phyloP scores from a whole-genome alignment of 2,113 vertebrate species.

The Apus apus region DNA sequence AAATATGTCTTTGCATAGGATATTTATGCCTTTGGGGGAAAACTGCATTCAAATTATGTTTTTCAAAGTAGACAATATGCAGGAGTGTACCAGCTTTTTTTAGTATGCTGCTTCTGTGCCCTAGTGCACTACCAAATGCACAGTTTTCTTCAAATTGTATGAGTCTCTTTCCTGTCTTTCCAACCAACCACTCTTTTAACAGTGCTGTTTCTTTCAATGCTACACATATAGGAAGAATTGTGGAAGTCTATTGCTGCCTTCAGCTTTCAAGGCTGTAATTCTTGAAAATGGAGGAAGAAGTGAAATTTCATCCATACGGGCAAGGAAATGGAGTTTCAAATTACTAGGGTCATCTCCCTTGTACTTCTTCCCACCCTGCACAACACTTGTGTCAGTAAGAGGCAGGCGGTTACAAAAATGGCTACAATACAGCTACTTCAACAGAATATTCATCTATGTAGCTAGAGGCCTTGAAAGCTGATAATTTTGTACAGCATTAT shows the following conservation, averaged over 20 bases:
- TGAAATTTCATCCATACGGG: neutral
- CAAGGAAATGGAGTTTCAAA: neutral
- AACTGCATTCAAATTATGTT: neutral
- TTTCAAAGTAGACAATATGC: neutral
- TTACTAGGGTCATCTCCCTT: neutral
- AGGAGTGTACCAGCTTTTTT: neutral
- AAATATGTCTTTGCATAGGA: neutral
- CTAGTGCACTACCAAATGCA: neutral
- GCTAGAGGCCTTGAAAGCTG: neutral
- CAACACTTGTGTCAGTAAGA: neutral
- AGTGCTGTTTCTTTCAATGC: neutral
- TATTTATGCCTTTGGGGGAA: neutral
- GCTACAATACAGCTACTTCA: neutral
- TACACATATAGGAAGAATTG: neutral
- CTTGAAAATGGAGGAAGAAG: neutral
- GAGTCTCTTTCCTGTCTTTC: neutral
- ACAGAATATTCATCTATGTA: neutral
- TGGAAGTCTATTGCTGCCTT: neutral
- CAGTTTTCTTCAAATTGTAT: neutral
- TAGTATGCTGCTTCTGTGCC: neutral
- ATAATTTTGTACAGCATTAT: neutral
- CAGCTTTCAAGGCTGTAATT: neutral
- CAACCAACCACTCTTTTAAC: neutral
- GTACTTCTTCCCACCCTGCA: rapidly evolving
- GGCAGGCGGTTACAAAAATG: neutral